Conservation (phyloP, 2,888 invertebrate species). For the Vannuccia rotundouncinata region DNA sequence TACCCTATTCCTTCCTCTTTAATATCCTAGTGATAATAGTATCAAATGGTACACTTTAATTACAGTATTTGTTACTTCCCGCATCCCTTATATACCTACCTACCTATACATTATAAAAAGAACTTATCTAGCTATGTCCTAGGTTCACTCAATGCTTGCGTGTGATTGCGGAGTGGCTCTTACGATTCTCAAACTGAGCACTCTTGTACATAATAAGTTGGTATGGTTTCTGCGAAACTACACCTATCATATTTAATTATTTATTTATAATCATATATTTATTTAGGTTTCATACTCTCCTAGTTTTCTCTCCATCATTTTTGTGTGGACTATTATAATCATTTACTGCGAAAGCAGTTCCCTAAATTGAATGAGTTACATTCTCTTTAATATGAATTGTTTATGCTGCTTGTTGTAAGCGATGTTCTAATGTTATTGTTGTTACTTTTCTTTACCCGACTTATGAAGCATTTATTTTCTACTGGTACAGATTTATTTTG, state of each 20-base stretch:
- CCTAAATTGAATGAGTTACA: no score
- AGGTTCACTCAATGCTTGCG: slow-evolving; percentile 23
- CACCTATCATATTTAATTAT: neutral
- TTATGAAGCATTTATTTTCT: slow-evolving; percentile 18
- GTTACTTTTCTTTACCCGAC: neutral
- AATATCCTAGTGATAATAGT: no score
- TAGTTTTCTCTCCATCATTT: no score
- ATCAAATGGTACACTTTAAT: no score
- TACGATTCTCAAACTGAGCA: neutral
- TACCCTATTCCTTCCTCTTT: no score
- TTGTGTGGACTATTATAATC: no score
- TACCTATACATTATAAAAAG: neutral
- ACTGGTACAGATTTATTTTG: slow-evolving; percentile 22
- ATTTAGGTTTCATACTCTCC: neutral
- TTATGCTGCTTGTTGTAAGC: neutral
- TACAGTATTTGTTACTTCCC: no score
- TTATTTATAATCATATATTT: neutral
- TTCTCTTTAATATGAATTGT: no score
- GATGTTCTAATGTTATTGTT: neutral
- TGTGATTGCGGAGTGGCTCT: slow-evolving; percentile 8
- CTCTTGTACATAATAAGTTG: neutral
- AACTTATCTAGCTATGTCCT: slow-evolving; percentile 1
- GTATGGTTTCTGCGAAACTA: neutral
- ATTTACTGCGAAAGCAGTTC: no score
- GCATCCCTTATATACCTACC: neutral